phyloP scores from a whole-genome alignment of 2,113 vertebrate species.

The Tupaia chinensis region DNA sequence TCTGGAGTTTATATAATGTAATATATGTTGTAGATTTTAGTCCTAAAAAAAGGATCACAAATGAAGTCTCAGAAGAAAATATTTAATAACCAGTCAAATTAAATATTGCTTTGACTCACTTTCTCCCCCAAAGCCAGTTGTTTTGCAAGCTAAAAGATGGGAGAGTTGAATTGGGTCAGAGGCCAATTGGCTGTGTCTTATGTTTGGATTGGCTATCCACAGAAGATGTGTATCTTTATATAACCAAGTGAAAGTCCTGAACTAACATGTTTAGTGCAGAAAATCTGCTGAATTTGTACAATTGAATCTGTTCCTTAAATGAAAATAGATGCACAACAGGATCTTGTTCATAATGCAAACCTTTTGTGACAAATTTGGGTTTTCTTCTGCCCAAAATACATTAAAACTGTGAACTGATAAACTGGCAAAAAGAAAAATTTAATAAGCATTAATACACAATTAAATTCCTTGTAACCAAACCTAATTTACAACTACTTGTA shows the following conservation, averaged over 20 bases:
- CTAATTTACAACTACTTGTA: background rate
- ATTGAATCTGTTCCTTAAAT: background rate
- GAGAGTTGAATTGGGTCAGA: background rate
- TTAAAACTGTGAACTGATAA: background rate
- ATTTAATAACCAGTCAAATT: background rate
- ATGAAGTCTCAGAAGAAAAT: slow-evolving; percentile 13
- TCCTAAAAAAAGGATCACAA: background rate
- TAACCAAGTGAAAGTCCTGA: slow-evolving; percentile 57
- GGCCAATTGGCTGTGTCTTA: background rate
- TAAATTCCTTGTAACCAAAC: slow-evolving; percentile 45
- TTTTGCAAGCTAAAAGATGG: slow-evolving; percentile 17
- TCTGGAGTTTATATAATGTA: slow-evolving; percentile 33
- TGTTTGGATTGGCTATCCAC: slow-evolving; percentile 1
- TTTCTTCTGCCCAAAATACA: background rate
- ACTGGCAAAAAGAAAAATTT: background rate
- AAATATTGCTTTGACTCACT: slow-evolving; percentile 5
- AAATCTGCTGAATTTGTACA: background rate
- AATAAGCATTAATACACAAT: background rate
- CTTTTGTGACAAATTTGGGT: background rate
- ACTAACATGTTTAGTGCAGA: slow-evolving; percentile 38
- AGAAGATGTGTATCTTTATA: slow-evolving; percentile 46
- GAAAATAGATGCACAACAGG: background rate
- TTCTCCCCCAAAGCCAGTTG: background rate
- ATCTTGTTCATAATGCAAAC: background rate
- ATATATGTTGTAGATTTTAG: background rate